Base-by-base conservation (phyloP, 2,797 vertebrate species). In the Cottoperca gobio region DNA sequence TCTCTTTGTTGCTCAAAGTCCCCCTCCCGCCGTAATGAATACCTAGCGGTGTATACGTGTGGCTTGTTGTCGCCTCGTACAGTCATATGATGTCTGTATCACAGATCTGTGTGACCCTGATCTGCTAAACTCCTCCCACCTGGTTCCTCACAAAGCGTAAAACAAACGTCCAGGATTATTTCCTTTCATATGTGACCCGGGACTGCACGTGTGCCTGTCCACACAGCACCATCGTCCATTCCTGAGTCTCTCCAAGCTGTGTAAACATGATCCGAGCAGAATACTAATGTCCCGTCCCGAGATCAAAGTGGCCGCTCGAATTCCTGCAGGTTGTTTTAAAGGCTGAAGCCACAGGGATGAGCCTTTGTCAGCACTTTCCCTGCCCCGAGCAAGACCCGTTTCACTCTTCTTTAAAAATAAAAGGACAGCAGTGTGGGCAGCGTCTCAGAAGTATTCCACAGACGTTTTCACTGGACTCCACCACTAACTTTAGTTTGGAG, bases 291-390 rank as follows among this genome's bases (percentile, higher is more conserved):
- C 81, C 87, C 86, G 13, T 76, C 70, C 61, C 11, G 63, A 78
- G 81, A 91, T 92, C 90, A 92, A 88, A 92, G 89, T 46, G 1
- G 69, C 76, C 53, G 73, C 74, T 53, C 3, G 39, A 62, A 83
- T 86, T 89, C 90, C 87, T 89, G 90, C 86, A 90, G 88, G 90
- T 90, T 85, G 84, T 88, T 82, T 86, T 69, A 87, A 66, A 83
- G 86, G 76, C 79, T 40, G 75, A 68, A 86, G 74, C 90, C 77
- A 59, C 73, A 3, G 90, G 83, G 83, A 82, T 71, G 83, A 83
- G 71, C 83, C 60, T 76, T 70, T 79, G 88, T 89, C 89, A 87
- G 89, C 84, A 71, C 71, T 88, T 91, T 79, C 52, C 10, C 49
- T 72, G 78, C 70, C 81, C 81, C 24, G 53, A 82, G 71, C 52